phyloP scores from a whole-genome alignment of 2,888 invertebrate genomes.

The Drosophila meridiana region DNA sequence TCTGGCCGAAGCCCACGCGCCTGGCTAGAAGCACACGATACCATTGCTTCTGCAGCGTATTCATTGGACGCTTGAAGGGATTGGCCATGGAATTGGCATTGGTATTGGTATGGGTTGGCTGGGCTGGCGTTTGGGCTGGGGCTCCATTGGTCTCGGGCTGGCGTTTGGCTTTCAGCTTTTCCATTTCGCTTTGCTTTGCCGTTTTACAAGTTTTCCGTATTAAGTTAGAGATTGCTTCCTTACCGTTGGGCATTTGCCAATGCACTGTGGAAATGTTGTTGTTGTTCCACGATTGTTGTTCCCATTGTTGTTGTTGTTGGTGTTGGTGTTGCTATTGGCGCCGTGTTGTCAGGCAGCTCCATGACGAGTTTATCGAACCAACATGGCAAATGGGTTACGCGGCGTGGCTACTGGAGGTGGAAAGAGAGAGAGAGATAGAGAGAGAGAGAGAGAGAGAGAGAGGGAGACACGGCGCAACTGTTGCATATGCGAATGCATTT shows the following conservation, averaged over 20 bases:
- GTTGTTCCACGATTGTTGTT: conserved; percentile 13
- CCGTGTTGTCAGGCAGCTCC: conserved; percentile 57
- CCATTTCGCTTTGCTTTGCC: conserved; percentile 47
- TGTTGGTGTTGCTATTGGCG: conserved; percentile 37
- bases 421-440: neutral
- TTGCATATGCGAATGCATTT: conserved; percentile 59
- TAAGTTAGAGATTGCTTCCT: conserved; percentile 73
- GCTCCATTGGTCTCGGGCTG: conserved; percentile 18
- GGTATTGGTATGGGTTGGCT: conserved; percentile 6
- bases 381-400: conserved; percentile 67
- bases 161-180: conserved; percentile 46
- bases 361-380: conserved; percentile 77
- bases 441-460: neutral
- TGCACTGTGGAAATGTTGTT: conserved; percentile 48
- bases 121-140: conserved; percentile 11
- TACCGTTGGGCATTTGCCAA: conserved; percentile 67
- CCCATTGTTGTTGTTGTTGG: conserved; percentile 21
- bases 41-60: conserved; percentile 84
- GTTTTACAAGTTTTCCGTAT: conserved; percentile 72
- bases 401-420: conserved; percentile 1
- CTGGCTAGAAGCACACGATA: conserved; percentile 83
- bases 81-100: conserved; percentile 53
- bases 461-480: conserved; percentile 31
- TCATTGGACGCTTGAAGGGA: conserved; percentile 84
- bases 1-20: conserved; percentile 78